These are phyloP conservation scores for Bufo bufo DNA, from an alignment of 2,113 vertebrate genomes.

Conservation along the genomic window DNA sequence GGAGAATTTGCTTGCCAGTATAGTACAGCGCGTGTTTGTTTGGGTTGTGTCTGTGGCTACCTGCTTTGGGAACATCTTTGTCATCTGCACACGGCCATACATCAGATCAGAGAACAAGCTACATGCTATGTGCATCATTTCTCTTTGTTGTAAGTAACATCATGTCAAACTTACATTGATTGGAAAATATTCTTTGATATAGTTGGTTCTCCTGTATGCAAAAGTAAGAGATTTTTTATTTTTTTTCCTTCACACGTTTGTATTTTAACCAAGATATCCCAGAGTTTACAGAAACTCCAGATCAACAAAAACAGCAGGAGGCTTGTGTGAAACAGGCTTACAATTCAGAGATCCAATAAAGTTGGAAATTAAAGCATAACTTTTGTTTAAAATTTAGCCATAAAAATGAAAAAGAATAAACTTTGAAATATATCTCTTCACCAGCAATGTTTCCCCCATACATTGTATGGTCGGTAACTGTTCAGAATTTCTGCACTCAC, in stretches of 20 bases:
- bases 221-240: not conserved
- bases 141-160: conserved; percentile 93
- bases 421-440: too few species aligned
- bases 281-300: not conserved
- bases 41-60: conserved; percentile 96
- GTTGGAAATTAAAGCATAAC: not conserved
- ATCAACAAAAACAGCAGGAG: not conserved
- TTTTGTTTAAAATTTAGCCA: not conserved
- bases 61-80: conserved; percentile 95
- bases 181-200: not conserved
- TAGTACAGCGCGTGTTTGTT: conserved; percentile 93
- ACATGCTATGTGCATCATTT: conserved; percentile 93
- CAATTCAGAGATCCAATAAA: not conserved
- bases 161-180: not conserved
- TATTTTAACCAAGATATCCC: not conserved
- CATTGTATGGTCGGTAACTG: too few species aligned
- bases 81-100: conserved; percentile 93
- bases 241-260: not conserved
- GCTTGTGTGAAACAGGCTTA: not conserved
- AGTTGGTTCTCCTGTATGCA: not conserved
- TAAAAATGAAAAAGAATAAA: too few species aligned
- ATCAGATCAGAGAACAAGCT: conserved; percentile 95
- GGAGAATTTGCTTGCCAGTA: conserved; percentile 91
- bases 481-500: too few species aligned
- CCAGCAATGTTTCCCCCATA: too few species aligned